Conservation (phyloP, 2,113 vertebrate genomes). For the Grallaria varia region DNA sequence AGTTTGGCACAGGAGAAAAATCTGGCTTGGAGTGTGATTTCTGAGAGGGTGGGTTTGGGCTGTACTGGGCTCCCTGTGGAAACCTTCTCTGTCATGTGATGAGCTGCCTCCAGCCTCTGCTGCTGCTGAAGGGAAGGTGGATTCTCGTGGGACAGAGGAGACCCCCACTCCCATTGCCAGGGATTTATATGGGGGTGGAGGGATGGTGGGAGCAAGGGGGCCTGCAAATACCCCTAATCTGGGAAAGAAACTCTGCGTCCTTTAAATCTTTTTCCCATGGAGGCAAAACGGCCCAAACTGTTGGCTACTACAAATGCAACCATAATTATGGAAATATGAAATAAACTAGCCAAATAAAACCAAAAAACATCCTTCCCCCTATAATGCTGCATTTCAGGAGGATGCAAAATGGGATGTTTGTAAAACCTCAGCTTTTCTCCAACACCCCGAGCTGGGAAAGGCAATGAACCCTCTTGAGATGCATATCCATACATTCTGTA, state of each 20-base stretch:
- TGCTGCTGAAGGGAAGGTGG: background rate
- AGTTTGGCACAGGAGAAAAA: background rate
- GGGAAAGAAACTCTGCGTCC: background rate
- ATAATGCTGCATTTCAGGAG: rapidly evolving
- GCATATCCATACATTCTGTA: background rate
- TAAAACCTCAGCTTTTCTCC: background rate
- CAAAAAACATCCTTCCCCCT: rapidly evolving
- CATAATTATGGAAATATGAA: background rate
- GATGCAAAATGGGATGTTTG: background rate
- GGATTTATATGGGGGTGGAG: background rate
- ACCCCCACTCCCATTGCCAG: background rate
- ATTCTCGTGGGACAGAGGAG: background rate
- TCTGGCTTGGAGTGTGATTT: background rate
- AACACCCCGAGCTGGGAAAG: background rate
- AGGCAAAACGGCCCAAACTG: background rate
- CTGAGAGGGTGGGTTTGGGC: background rate
- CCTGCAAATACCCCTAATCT: background rate
- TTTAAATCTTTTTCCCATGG: background rate
- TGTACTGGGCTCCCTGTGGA: background rate
- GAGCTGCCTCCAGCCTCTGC: background rate
- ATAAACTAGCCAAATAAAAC: background rate
- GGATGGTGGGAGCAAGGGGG: background rate
- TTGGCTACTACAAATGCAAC: background rate
- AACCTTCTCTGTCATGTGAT: background rate
- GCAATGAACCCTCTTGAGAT: background rate